Evolutionary conservation across 1,140 invertebrate species (phyloP).

Genomic region (Zeugodacus cucurbitae): DNA sequence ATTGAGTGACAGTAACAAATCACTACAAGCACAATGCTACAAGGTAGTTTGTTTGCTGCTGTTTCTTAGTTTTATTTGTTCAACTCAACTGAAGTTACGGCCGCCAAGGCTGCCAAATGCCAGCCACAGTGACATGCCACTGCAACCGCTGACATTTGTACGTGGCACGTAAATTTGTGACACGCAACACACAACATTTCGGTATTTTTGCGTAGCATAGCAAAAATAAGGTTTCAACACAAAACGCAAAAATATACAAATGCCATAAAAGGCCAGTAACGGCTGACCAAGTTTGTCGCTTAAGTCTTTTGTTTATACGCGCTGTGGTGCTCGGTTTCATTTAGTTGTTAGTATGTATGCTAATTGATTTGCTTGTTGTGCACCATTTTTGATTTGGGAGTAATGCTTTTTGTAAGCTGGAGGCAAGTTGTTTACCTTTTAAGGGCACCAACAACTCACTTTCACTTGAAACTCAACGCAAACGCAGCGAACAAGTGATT

Average conservation of each 20-base stretch:
- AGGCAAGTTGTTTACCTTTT: background rate
- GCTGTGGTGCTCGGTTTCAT: background rate
- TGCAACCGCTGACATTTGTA: background rate
- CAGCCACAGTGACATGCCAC: background rate
- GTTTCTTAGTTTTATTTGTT: background rate
- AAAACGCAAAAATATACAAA: background rate
- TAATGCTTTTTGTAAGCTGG: background rate
- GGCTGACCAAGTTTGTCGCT: background rate
- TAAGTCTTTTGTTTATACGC: constrained; percentile 1
- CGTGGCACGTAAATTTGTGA: background rate
- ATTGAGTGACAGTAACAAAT: constrained; percentile 33
- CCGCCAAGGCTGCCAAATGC: background rate
- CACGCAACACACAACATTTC: background rate
- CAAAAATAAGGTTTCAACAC: background rate
- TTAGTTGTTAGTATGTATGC: background rate
- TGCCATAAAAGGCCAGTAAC: background rate
- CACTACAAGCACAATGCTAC: constrained; percentile 2
- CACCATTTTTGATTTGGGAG: background rate
- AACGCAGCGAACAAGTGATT: background rate
- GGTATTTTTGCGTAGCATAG: background rate
- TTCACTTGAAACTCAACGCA: background rate
- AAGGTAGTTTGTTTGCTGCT: background rate
- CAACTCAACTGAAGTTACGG: background rate
- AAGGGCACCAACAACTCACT: background rate
- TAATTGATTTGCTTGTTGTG: background rate